Conservation (phyloP, 2,797 vertebrate genomes). For the Thunnus albacares region DNA sequence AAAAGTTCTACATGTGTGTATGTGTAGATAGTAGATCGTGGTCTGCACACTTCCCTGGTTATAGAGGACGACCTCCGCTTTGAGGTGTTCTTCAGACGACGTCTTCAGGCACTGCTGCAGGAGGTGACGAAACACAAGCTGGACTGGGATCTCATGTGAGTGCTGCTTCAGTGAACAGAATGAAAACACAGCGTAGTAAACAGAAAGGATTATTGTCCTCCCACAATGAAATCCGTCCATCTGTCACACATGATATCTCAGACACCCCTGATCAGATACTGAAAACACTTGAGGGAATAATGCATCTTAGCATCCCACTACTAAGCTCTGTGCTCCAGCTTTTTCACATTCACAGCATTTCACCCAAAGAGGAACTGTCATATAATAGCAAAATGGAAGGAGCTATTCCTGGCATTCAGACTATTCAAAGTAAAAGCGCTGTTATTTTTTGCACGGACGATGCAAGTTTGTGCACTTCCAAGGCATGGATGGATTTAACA, state of each 20-base stretch:
- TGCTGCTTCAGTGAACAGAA: slow-evolving; percentile 26
- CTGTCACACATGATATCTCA: slow-evolving; percentile 61
- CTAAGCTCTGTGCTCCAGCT: slow-evolving; percentile 8
- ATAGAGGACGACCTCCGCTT: slow-evolving; percentile 95
- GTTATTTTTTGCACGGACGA: not conserved
- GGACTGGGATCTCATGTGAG: slow-evolving; percentile 95
- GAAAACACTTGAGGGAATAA: slow-evolving; percentile 38
- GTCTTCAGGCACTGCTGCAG: slow-evolving; percentile 89
- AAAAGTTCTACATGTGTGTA: not conserved
- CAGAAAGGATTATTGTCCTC: slow-evolving; percentile 57
- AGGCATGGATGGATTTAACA: not conserved
- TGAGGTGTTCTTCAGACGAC: slow-evolving; percentile 93
- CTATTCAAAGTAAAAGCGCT: not conserved
- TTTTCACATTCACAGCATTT: slow-evolving; percentile 1
- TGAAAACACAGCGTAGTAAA: slow-evolving; percentile 48
- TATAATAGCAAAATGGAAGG: not conserved
- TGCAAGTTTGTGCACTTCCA: not conserved
- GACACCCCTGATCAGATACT: slow-evolving; percentile 38
- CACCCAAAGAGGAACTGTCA: not conserved
- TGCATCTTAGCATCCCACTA: slow-evolving; percentile 9
- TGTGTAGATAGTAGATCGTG: slow-evolving; percentile 86
- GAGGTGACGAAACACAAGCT: slow-evolving; percentile 87
- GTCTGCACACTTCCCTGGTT: slow-evolving; percentile 87
- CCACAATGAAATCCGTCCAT: slow-evolving; percentile 61
- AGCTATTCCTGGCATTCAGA: not conserved